Evolutionary conservation across 2,113 vertebrate species (phyloP).

Genomic region (Crotalus horridus): DNA sequence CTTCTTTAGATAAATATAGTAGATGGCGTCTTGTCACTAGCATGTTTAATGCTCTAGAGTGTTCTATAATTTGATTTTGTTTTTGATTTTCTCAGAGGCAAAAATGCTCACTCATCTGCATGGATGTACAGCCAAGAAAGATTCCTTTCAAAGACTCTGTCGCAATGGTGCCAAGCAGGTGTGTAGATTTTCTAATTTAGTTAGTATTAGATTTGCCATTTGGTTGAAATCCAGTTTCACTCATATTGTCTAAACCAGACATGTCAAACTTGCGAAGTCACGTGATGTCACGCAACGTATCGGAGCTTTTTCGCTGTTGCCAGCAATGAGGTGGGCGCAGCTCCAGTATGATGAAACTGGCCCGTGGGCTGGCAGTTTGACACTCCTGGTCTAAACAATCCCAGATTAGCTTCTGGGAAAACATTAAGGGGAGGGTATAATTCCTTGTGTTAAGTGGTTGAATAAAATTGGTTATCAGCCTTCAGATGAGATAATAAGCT

Average conservation of each 20-base stretch:
- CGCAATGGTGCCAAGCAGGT: constrained; percentile 39
- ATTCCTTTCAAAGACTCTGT: neutral
- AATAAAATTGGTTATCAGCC: neutral
- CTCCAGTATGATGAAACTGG: too few relatives aligned
- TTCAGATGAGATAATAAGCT: neutral
- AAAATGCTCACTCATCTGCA: constrained; percentile 31
- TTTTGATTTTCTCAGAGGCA: neutral
- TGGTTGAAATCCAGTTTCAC: neutral
- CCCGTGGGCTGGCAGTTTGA: too few relatives aligned
- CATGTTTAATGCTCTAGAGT: accelerated
- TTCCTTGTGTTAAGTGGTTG: neutral
- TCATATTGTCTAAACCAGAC: neutral
- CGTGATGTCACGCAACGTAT: too few relatives aligned
- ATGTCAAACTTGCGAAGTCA: too few relatives aligned
- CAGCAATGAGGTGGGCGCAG: too few relatives aligned
- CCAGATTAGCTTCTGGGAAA: neutral
- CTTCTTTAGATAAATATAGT: neutral
- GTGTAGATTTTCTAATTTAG: constrained; percentile 11
- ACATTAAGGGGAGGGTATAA: neutral
- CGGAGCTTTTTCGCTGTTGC: too few relatives aligned
- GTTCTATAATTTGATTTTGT: neutral
- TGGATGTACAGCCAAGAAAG: neutral
- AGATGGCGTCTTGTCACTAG: neutral
- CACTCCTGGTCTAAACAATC: neutral
- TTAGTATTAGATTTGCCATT: neutral